These are phyloP conservation scores for Helicolenus hilgendorfi DNA, from an alignment of 2,797 vertebrate species.

Conservation along the genomic window DNA sequence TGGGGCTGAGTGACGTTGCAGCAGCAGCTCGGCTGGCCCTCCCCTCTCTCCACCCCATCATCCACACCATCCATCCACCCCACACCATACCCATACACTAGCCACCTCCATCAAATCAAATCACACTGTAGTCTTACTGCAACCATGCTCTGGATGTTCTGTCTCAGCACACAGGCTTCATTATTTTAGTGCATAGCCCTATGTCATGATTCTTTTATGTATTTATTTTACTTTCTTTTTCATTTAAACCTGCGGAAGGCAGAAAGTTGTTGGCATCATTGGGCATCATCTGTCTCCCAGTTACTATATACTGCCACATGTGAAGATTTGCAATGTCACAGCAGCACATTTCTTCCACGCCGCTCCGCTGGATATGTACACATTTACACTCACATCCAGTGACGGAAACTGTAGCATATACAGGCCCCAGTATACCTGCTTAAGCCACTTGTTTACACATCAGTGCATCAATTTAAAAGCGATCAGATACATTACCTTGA, in stretches of 20 bases:
- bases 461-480: neutral
- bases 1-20: conserved; percentile 82
- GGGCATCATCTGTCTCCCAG: conserved; percentile 20
- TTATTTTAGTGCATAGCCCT: neutral
- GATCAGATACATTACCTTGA: neutral
- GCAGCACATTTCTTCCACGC: neutral
- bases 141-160: neutral
- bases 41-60: conserved; percentile 16
- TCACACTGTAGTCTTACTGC: conserved; percentile 12
- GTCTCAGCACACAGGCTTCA: neutral
- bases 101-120: conserved; percentile 2
- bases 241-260: neutral
- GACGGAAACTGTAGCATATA: conserved; percentile 19
- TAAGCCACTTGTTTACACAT: conserved; percentile 32
- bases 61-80: neutral
- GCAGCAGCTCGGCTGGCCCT: conserved; percentile 63
- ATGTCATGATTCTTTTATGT: neutral
- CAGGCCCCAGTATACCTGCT: conserved; percentile 42
- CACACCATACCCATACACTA: neutral
- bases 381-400: neutral
- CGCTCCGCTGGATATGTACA: neutral
- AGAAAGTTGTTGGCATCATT: too few species aligned
- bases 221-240: neutral
- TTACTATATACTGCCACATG: conserved; percentile 49
- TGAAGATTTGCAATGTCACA: conserved; percentile 73